Evolutionary conservation across 2,888 invertebrate species (phyloP), one percentile per base, ranked within the genome.

Genomic region (Lasioglossum figueresi): DNA sequence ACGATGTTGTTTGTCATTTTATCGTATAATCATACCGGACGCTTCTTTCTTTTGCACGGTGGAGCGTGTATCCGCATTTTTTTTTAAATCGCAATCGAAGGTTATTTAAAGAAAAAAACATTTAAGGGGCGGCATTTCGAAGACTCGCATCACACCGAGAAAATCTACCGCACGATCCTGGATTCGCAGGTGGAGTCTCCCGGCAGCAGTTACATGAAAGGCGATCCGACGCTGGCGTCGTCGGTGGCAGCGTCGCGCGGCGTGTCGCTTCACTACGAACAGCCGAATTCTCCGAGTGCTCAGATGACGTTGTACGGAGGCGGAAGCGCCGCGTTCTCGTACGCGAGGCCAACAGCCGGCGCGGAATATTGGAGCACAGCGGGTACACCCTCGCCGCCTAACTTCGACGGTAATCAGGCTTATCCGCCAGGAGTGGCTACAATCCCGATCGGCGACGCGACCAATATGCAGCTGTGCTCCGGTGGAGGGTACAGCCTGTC

Each of bases 151-250:
- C 40, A 4, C 14, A 14, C 43, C 4, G 43, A 43, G 43, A 43
- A 12, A 14, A 14, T 43, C 43, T 43, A 43, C 43, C 43, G 43
- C 43, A 43, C 43, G 43, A 43, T 14, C 43, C 43, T 43, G 43
- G 43, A 6, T 66, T 34, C 23, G 37, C 68, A 94, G 93, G 91
- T 94, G 37, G 95, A 95, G 68, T 91, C 94, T 0, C 96, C 96
- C 0, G 95, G 95, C 3, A 96, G 96, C 90, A 95, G 96, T 82
- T 95, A 97, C 92, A 97, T 96, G 93, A 96, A 97, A 88, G 96
- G 96, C 84, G 97, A 97, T 93, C 97, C 97, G n/a, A 97, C 97
- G 73, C 95, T 97, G 76, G 96, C 96, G 0, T 96, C 97, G 0
- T 96, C 97, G 0, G 93, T 96, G 86, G 94, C 94, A 72, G 94